Evolutionary conservation across 2,888 invertebrate genomes (phyloP), one percentile per base, ranked within the genome.

Genomic region (Chymomyza fuscimana): DNA sequence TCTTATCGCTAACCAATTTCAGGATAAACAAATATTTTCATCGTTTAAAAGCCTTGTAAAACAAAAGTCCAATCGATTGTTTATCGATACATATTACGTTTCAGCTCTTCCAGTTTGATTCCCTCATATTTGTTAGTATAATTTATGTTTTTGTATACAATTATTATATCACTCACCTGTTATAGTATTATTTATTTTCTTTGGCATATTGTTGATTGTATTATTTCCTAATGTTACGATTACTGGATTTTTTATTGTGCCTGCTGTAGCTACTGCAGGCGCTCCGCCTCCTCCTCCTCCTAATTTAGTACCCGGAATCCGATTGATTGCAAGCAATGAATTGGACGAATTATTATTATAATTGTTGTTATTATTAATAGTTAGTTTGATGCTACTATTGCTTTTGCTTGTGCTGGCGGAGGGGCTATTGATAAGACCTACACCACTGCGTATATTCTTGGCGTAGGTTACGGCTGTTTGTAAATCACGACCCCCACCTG

Each of bases 401-500:
- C 73, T 76, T 36, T 22, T 76, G 63, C 16, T 16, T n/a, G 92
- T 65, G 67, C 65, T 67, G 71, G 70, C 32, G 32, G 32, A 32
- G 5, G 32, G 22, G 66, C 9, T 76, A 69, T 69, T 73, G 70
- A 76, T 65, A 19, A 84, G 77, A 90, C 92, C 60, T 69, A 60
- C 76, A 29, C 80, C 94, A 65, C 79, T 74, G 22, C 85, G 77
- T 90, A 87, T 90, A 62, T 93, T 94, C 85, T 92, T 93, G 36
- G 93, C 94, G 87, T 95, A 93, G 19, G 94, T 94, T 1, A 95
- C 95, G 0, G 96, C 95, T n/a, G 97, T 95, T 5, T 96, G 96
- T 89, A 97, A 92, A 87, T 96, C 96, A 90, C 96, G 97, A 16
- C 97, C 97, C 15, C 97, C 97, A 81, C 97, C 97, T 96, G 88